These are phyloP conservation scores for Gobio occitaniae DNA, from an alignment of 2,797 vertebrate species.

Conservation along the genomic window DNA sequence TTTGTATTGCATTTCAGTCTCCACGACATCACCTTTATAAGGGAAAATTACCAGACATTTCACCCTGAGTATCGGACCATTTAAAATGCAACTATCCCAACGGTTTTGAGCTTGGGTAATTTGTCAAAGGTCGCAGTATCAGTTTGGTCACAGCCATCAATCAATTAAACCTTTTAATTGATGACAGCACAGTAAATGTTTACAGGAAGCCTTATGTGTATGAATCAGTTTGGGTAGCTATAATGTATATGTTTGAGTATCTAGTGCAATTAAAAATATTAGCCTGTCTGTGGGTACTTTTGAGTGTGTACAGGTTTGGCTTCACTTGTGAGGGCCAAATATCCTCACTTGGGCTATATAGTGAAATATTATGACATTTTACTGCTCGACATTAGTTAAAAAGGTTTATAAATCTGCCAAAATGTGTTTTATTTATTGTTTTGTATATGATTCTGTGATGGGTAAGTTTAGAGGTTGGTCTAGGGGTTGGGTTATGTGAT, in stretches of 20 bases:
- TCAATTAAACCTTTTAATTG: conserved; percentile 39
- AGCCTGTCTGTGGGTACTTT: neutral
- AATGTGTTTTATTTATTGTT: neutral
- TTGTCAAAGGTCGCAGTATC: conserved; percentile 20
- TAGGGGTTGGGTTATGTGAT: neutral
- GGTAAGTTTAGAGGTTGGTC: neutral
- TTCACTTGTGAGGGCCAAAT: neutral
- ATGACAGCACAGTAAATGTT: neutral
- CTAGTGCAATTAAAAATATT: neutral
- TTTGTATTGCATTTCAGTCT: neutral
- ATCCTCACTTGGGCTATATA: no score
- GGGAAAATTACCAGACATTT: conserved; percentile 12
- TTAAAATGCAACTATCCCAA: neutral
- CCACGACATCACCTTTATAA: neutral
- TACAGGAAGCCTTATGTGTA: neutral
- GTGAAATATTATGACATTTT: neutral
- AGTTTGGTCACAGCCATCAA: conserved; percentile 47
- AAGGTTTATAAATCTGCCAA: neutral
- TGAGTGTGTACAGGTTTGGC: conserved; percentile 4
- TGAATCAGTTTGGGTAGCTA: neutral
- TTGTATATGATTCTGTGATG: neutral
- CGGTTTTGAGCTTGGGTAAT: conserved; percentile 15
- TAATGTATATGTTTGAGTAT: conserved; percentile 22
- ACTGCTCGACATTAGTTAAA: neutral
- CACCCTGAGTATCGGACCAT: neutral